These are phyloP conservation scores for Crypturellus tataupa DNA, from an alignment of 2,797 vertebrate genomes.

Conservation along the genomic window DNA sequence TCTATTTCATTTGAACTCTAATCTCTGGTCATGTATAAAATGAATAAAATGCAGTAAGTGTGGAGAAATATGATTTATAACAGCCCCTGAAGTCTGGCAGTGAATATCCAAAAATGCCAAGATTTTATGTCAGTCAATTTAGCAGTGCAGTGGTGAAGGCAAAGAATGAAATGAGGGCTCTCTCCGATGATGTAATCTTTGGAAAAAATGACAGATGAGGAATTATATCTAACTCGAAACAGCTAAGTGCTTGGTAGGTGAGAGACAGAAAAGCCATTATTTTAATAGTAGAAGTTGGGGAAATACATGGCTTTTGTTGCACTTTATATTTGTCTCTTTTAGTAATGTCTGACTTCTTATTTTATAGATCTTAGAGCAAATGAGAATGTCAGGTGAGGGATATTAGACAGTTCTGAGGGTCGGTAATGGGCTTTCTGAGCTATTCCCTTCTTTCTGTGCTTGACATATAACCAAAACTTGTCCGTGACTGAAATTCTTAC, in stretches of 20 bases:
- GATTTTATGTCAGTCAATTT: slow-evolving; percentile 60
- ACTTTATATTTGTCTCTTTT: slow-evolving; percentile 39
- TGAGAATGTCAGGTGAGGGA: neutral
- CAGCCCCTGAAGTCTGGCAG: slow-evolving; percentile 42
- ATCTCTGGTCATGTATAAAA: slow-evolving; percentile 72
- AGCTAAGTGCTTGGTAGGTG: neutral
- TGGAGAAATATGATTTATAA: slow-evolving; percentile 70
- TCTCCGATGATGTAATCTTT: neutral
- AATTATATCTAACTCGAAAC: slow-evolving; percentile 29
- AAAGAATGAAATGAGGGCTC: slow-evolving; percentile 32
- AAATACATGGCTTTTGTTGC: neutral
- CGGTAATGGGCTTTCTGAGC: slow-evolving; percentile 8
- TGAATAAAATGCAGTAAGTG: slow-evolving; percentile 67
- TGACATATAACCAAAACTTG: neutral
- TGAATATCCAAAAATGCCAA: slow-evolving; percentile 47
- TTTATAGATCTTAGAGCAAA: slow-evolving; percentile 10
- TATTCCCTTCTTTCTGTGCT: neutral
- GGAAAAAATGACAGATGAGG: slow-evolving; percentile 9
- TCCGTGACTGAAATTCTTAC: neutral
- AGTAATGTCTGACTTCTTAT: slow-evolving; percentile 28
- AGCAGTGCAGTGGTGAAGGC: neutral
- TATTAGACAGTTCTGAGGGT: neutral
- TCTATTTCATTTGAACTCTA: slow-evolving; percentile 74
- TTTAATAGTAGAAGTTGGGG: slow-evolving; percentile 37
- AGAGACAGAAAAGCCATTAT: slow-evolving; percentile 46